Percentiles rank a stretch among this genome's conserved stretches.
Conservation (phyloP, 2,888 invertebrate genomes). For the Trachelus troglodyta region DNA sequence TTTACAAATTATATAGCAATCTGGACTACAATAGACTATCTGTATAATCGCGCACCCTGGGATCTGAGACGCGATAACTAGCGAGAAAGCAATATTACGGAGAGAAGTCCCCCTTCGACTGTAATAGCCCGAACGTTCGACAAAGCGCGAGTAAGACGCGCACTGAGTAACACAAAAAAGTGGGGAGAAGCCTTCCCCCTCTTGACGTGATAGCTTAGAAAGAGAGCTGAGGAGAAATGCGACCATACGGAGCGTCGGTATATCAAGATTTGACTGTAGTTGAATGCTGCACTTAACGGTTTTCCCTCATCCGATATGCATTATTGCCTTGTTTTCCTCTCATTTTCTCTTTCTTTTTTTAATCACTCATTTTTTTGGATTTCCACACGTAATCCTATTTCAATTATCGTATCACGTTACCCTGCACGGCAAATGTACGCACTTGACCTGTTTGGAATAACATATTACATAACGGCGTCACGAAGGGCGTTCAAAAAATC, state of each 20-base stretch:
- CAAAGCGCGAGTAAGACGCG: too few species aligned
- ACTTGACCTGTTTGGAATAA: neutral
- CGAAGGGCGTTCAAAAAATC: neutral
- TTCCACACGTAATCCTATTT: neutral
- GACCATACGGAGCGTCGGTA: too few species aligned
- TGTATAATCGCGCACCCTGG: too few species aligned
- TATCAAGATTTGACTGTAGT: neutral
- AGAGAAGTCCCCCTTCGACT: too few species aligned
- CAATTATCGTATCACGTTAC: neutral
- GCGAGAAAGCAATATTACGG: too few species aligned
- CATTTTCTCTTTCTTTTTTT: neutral
- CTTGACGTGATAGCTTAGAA: too few species aligned
- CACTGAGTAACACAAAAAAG: too few species aligned
- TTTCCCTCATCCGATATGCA: neutral
- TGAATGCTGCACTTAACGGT: neutral
- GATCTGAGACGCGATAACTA: too few species aligned
- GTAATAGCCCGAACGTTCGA: too few species aligned
- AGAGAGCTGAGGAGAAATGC: too few species aligned
- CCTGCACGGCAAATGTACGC: neutral
- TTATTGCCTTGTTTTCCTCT: neutral
- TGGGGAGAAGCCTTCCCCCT: too few species aligned
- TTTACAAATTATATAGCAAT: neutral
- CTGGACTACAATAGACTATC: neutral
- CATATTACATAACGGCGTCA: neutral
- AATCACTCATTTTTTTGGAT: neutral